phyloP scores from a whole-genome alignment of 2,113 vertebrate species.

The Salminus brasiliensis region DNA sequence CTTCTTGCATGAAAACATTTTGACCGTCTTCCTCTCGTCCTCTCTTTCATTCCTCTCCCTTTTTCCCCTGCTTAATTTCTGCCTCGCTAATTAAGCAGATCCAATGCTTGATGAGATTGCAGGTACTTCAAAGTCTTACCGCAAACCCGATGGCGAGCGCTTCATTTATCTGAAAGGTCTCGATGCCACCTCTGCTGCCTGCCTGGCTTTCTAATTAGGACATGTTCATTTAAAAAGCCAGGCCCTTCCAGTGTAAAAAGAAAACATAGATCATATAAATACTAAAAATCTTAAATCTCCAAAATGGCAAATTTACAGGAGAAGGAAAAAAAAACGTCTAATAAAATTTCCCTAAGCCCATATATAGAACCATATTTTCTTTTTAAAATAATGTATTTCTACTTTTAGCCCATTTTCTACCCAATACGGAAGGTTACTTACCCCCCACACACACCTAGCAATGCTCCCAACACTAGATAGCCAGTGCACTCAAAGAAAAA shows the following conservation, averaged over 20 bases:
- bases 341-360: too few species aligned
- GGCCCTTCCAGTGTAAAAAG: not conserved
- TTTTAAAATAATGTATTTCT: too few species aligned
- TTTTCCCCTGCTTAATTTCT: slow-evolving; percentile 45
- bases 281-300: too few species aligned
- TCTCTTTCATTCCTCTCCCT: too few species aligned
- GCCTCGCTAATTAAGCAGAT: slow-evolving; percentile 51
- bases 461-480: too few species aligned
- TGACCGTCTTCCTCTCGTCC: not conserved
- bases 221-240: slow-evolving; percentile 43
- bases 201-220: slow-evolving; percentile 51
- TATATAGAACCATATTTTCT: too few species aligned
- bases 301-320: too few species aligned
- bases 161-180: slow-evolving; percentile 54
- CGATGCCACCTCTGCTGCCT: slow-evolving; percentile 36
- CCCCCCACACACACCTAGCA: too few species aligned
- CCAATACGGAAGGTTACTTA: too few species aligned
- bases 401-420: too few species aligned
- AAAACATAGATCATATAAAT: not conserved
- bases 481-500: too few species aligned
- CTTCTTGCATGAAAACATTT: slow-evolving; percentile 12
- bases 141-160: slow-evolving; percentile 45
- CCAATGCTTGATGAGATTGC: slow-evolving; percentile 54
- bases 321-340: too few species aligned
- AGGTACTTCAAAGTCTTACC: slow-evolving; percentile 54